A percentile compares a stretch with the other conserved stretches of the same genome.
phyloP scores from a whole-genome alignment of 2,797 vertebrate species.

The Scleropages formosus region DNA sequence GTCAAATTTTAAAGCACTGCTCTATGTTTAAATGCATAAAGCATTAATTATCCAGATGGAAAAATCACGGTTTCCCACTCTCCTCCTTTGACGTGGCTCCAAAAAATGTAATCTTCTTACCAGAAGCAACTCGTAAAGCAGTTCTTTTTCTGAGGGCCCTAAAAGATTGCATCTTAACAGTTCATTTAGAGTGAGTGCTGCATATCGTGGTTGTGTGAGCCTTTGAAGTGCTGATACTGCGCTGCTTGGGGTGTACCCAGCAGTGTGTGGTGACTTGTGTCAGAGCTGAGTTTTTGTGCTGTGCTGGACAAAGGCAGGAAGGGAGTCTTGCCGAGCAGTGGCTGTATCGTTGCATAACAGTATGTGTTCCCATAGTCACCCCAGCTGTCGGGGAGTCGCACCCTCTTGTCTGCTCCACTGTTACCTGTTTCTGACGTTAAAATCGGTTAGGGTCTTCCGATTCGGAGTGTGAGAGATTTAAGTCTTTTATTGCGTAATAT shows the following conservation, averaged over 20 bases:
- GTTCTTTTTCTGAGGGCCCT: too few species aligned
- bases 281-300: slow-evolving; percentile 6
- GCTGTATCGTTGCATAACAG: slow-evolving; percentile 68
- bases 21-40: too few species aligned
- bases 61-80: too few species aligned
- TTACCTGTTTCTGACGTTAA: neutral
- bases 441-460: neutral
- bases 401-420: neutral
- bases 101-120: too few species aligned
- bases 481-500: neutral
- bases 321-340: slow-evolving; percentile 70
- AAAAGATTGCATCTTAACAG: too few species aligned
- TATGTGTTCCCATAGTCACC: slow-evolving; percentile 63
- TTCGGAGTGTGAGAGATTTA: neutral
- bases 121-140: too few species aligned
- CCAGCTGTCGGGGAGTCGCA: slow-evolving; percentile 30
- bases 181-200: too few species aligned
- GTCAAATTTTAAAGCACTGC: too few species aligned
- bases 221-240: neutral
- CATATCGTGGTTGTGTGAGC: neutral
- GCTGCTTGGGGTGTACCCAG: neutral
- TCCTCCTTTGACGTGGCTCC: too few species aligned
- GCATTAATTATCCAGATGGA: too few species aligned
- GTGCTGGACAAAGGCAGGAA: slow-evolving; percentile 74
- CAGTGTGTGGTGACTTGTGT: slow-evolving; percentile 7